A percentile compares a stretch with the other conserved stretches of the same genome.
Evolutionary conservation across 2,888 invertebrate species (phyloP).

Genomic region (Oscheius myriophilus): DNA sequence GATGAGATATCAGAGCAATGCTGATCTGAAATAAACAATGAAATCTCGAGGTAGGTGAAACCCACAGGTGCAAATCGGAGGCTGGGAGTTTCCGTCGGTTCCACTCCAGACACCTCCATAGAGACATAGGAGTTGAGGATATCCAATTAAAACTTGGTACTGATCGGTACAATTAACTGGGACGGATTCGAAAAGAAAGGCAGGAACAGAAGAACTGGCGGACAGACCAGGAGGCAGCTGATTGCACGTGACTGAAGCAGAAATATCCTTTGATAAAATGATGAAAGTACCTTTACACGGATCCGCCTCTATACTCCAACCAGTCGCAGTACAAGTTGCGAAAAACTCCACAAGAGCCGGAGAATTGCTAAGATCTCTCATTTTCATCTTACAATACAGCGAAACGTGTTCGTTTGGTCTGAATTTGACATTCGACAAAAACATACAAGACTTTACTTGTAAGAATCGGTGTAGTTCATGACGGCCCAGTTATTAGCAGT

Average conservation of each 20-base stretch:
- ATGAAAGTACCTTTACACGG: no score
- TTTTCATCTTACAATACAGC: neutral
- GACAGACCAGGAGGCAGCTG: neutral
- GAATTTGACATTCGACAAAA: no score
- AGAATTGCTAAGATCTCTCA: neutral
- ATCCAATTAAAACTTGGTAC: neutral
- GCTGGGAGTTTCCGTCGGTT: neutral
- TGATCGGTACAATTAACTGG: neutral
- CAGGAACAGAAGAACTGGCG: neutral
- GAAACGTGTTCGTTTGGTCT: neutral
- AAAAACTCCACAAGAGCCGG: neutral
- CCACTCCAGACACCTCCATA: neutral
- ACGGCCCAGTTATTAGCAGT: no score
- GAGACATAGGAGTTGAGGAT: neutral
- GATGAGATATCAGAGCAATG: no score
- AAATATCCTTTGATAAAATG: no score
- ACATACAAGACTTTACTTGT: no score
- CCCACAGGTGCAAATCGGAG: constrained; percentile 3
- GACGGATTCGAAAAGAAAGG: neutral
- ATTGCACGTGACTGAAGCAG: no score
- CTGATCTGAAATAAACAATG: no score
- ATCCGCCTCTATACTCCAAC: no score
- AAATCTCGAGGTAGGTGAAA: neutral
- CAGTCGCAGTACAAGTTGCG: no score
- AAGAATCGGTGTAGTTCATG: neutral